Percentiles rank a stretch among this genome's conserved stretches.
Evolutionary conservation across 2,113 vertebrate species (phyloP).

Genomic region (Phylloscopus trochiloides): DNA sequence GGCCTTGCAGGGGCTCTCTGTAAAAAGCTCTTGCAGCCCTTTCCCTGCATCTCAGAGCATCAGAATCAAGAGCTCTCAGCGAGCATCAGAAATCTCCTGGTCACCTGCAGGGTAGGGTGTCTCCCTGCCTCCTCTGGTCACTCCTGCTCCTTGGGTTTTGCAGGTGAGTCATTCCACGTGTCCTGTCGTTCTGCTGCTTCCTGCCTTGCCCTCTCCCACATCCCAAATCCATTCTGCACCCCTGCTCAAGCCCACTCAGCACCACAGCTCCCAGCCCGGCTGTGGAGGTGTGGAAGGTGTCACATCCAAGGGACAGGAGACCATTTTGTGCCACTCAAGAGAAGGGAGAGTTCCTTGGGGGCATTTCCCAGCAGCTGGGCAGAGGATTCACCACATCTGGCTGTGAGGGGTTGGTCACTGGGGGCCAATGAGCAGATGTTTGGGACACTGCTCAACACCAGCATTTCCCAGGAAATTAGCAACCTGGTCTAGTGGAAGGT

Average conservation of each 20-base stretch:
- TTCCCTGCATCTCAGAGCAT: not conserved
- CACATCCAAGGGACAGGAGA: not conserved
- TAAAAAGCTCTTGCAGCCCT: not conserved
- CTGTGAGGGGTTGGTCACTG: not conserved
- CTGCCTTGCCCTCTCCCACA: not conserved
- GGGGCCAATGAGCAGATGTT: rapidly evolving
- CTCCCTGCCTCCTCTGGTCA: not conserved
- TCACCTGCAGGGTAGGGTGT: rapidly evolving
- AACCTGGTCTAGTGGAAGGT: not conserved
- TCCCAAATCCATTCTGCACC: not conserved
- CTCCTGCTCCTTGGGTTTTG: not conserved
- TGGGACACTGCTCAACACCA: not conserved
- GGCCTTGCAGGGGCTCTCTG: not conserved
- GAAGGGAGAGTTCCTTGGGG: not conserved
- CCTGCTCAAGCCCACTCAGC: rapidly evolving
- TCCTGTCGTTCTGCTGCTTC: not conserved
- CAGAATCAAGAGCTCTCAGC: not conserved
- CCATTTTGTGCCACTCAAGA: not conserved
- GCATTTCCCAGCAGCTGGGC: not conserved
- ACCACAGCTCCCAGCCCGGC: not conserved
- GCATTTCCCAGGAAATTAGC: not conserved
- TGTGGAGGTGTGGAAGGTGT: not conserved
- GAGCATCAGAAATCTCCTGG: not conserved
- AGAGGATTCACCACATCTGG: not conserved
- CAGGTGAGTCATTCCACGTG: not conserved